Base-by-base conservation (phyloP, 2,888 invertebrate species). In the Lumbricus terrestris region DNA sequence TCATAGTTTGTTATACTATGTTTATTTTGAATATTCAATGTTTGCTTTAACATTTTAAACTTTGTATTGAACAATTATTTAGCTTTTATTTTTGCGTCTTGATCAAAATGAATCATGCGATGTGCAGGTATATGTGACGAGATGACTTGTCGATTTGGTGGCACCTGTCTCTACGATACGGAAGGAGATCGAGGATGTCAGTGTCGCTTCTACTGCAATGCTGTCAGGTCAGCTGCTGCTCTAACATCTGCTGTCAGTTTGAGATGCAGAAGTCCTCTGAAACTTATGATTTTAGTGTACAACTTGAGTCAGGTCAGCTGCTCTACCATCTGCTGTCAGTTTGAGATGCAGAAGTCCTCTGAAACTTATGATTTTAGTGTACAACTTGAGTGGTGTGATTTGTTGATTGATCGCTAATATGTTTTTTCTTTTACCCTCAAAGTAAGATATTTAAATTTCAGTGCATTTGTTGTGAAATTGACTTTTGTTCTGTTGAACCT, bases 141-240 rank as follows among this genome's bases (percentile, higher is more conserved):
- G 34, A 94, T 94, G 89, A 94, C 94, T 40, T 98, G 98, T 95
- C 96, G 96, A 91, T 95, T 93, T 92, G 95, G 95, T 0, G 95
- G 95, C 15, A 93, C 93, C 18, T 95, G 95, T 92, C 97, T 97
- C 94, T 95, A 97, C 90, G 97, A 97, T 54, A 96, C 96, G 15
- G 97, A 97, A 94, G 96, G 96, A 90, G 97, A 96, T 94, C 97
- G 97, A 1, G 96, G 96, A 89, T 97, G 97, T 95, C 96, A 96
- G 92, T 97, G 97, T 95, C 96, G 96, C 93, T 97, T 97, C 95
- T 97, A 97, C 95, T 97, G 97, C 95, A 96, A 96, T 54, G 93
- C 94, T 69, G 92, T 94, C 90, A 93, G 94, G 94, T 94, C 90
- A 90, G 83, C 35, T 69, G n/a, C 35, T 69, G n/a, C 69, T 69